phyloP scores from a whole-genome alignment of 2,113 vertebrate species.

The Periophthalmodon schlosseri region DNA sequence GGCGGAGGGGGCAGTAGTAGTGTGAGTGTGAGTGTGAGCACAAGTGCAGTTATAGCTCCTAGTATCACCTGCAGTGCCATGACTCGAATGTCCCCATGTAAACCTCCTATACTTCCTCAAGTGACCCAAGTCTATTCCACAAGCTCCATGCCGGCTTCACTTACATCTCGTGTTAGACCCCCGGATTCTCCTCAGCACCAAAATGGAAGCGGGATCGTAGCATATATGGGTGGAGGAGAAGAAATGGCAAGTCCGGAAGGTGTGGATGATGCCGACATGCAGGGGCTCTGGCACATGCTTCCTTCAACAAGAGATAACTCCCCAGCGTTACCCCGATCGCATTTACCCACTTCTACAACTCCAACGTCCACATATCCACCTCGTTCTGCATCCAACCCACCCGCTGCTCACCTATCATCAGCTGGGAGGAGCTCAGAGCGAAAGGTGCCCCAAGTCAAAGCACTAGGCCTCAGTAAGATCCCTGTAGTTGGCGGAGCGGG shows the following conservation, averaged over 20 bases:
- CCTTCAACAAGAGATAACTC: slow-evolving; percentile 82
- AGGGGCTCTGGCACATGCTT: slow-evolving; percentile 96
- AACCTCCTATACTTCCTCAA: slow-evolving; percentile 53
- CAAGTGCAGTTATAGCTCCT: slow-evolving; percentile 44
- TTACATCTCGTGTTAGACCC: slow-evolving; percentile 58
- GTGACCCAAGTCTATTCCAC: slow-evolving; percentile 48
- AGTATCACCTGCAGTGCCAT: slow-evolving; percentile 21
- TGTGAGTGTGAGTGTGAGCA: slow-evolving; percentile 47
- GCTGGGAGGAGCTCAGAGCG: slow-evolving; percentile 55
- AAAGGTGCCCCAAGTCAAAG: slow-evolving; percentile 70
- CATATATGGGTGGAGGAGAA: slow-evolving; percentile 97
- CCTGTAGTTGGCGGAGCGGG: slow-evolving; percentile 69
- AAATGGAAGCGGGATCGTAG: slow-evolving; percentile 82
- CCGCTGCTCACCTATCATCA: slow-evolving; percentile 43
- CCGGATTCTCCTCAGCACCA: slow-evolving; percentile 76
- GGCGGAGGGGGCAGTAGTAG: slow-evolving; percentile 61
- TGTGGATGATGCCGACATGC: slow-evolving; percentile 90
- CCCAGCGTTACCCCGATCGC: slow-evolving; percentile 69
- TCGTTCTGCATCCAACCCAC: slow-evolving; percentile 45
- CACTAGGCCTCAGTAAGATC: slow-evolving; percentile 75
- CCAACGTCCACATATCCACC: slow-evolving; percentile 71
- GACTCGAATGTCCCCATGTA: slow-evolving; percentile 61
- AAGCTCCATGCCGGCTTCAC: slow-evolving; percentile 49
- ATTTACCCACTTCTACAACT: slow-evolving; percentile 64
- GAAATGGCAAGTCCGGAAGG: slow-evolving; percentile 98